A percentile compares a stretch with the other conserved stretches of the same genome.
Conservation (phyloP, 2,113 vertebrate species). For the Callipepla californica region DNA sequence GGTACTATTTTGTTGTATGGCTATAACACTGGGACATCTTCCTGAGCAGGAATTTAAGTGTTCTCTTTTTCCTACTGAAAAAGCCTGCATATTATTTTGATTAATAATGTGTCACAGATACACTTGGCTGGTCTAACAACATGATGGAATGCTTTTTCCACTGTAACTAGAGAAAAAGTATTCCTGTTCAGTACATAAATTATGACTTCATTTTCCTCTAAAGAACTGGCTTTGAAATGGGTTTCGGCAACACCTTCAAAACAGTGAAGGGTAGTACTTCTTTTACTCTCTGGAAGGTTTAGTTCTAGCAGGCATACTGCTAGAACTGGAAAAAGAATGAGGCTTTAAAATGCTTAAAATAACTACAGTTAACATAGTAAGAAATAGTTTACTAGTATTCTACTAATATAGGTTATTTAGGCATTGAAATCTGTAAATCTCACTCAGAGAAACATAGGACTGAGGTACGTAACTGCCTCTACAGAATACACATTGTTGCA, state of each 20-base stretch:
- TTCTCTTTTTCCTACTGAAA: background rate
- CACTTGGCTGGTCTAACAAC: conserved; percentile 23
- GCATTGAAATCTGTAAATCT: background rate
- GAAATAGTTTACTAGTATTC: too few species aligned
- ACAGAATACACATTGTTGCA: background rate
- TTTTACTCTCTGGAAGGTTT: background rate
- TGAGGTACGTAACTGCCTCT: background rate
- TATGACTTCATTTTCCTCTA: conserved; percentile 29
- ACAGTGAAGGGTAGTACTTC: background rate
- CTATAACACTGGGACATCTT: background rate
- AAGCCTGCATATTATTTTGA: background rate
- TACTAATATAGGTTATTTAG: too few species aligned
- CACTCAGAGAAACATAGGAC: background rate
- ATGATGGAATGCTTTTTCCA: conserved; percentile 33
- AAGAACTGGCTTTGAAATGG: conserved; percentile 22
- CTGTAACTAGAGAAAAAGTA: conserved; percentile 6
- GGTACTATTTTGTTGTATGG: background rate
- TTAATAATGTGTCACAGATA: conserved; percentile 1
- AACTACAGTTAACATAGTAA: background rate
- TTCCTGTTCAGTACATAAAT: conserved; percentile 27
- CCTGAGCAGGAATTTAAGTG: background rate
- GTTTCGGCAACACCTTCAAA: conserved; percentile 33
- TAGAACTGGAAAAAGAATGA: background rate
- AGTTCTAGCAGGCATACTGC: background rate
- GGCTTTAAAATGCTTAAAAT: background rate